Evolutionary conservation across 2,113 vertebrate species (phyloP).

Genomic region (Henicopernis longicauda): DNA sequence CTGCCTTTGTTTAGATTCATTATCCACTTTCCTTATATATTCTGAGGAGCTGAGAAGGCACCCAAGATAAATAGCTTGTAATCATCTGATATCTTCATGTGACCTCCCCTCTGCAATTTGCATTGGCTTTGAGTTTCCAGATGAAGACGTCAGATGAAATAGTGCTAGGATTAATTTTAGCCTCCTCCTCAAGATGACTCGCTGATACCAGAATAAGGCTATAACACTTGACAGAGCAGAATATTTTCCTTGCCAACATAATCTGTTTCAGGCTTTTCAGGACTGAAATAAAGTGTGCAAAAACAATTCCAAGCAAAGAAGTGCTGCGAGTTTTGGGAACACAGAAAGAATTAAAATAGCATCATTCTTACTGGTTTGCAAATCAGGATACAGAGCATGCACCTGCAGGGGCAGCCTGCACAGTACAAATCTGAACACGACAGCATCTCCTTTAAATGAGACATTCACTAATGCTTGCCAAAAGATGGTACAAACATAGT

Average conservation of each 20-base stretch:
- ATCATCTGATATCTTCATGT: background rate
- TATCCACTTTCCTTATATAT: background rate
- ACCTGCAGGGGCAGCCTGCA: background rate
- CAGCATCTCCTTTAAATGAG: background rate
- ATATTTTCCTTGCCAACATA: background rate
- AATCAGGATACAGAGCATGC: background rate
- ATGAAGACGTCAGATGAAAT: background rate
- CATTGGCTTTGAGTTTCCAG: background rate
- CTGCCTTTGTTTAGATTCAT: background rate
- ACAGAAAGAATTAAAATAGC: background rate
- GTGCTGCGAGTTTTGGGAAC: background rate
- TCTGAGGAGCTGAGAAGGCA: background rate
- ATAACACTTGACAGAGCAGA: constrained; percentile 4
- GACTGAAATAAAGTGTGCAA: constrained; percentile 3
- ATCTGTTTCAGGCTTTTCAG: background rate
- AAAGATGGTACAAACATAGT: background rate
- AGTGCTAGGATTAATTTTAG: constrained; percentile 39
- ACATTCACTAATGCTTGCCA: background rate
- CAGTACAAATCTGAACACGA: background rate
- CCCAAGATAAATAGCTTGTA: constrained; percentile 15
- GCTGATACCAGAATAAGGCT: constrained; percentile 27
- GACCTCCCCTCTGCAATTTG: constrained; percentile 13
- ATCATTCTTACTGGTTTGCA: background rate
- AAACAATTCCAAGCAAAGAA: background rate
- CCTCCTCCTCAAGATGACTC: constrained; percentile 2